Percentiles rank a stretch among this genome's conserved stretches.
Conservation (phyloP, 2,888 invertebrate species). For the Zygogramma bicolorata region DNA sequence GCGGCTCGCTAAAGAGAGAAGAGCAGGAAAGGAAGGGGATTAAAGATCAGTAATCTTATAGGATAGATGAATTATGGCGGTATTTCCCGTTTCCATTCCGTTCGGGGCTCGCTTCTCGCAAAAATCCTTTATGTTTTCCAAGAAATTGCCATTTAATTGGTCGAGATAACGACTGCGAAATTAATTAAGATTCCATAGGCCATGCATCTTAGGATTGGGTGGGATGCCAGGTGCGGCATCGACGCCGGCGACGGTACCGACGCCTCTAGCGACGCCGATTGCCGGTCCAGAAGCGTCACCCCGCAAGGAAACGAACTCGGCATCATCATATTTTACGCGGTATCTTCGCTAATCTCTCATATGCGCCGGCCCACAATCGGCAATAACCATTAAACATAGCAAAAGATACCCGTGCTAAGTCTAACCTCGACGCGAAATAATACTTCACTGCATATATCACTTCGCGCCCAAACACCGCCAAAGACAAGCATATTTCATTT, state of each 20-base stretch:
- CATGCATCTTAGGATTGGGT: conserved; percentile 66
- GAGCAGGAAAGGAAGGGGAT: conserved; percentile 73
- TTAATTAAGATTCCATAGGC: conserved; percentile 68
- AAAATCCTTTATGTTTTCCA: conserved; percentile 67
- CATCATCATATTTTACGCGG: conserved; percentile 61
- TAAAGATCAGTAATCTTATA: conserved; percentile 83
- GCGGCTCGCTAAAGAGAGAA: conserved; percentile 68
- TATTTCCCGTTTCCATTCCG: conserved; percentile 66
- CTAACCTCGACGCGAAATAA: conserved; percentile 61
- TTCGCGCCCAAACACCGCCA: conserved; percentile 54
- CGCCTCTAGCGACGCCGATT: conserved; percentile 23
- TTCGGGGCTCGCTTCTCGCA: conserved; percentile 60
- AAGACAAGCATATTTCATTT: conserved; percentile 65
- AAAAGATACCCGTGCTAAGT: conserved; percentile 62
- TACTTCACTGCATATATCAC: conserved; percentile 62
- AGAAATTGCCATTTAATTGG: conserved; percentile 68
- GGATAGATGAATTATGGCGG: conserved; percentile 77
- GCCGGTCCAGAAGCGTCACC: conserved; percentile 35
- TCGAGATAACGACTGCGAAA: conserved; percentile 66
- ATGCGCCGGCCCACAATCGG: conserved; percentile 60
- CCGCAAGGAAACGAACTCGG: conserved; percentile 46
- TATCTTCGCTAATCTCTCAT: conserved; percentile 60
- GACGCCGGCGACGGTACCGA: conserved; percentile 38
- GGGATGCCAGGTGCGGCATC: conserved; percentile 60
- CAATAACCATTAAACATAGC: conserved; percentile 65